phyloP scores from a whole-genome alignment of 2,797 vertebrate species.

The Schizothorax lantsangensis region DNA sequence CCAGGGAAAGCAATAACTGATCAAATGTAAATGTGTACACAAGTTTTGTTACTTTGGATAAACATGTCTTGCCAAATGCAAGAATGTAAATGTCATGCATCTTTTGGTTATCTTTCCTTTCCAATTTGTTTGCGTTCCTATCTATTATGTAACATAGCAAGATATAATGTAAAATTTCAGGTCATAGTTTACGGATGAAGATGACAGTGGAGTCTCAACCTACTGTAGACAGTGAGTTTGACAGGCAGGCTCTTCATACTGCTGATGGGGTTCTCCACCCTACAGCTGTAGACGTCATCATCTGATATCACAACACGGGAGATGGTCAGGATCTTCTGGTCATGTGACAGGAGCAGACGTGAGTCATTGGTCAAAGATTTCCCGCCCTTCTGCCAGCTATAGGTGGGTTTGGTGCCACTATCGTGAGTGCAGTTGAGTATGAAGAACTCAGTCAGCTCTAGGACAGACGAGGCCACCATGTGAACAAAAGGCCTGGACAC shows the following conservation, averaged over 20 bases:
- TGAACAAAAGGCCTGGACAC: conserved; percentile 91
- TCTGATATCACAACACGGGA: conserved; percentile 90
- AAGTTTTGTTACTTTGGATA: not conserved
- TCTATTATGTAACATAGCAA: not conserved
- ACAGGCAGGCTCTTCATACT: conserved; percentile 86
- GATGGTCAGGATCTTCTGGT: conserved; percentile 95
- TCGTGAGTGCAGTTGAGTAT: conserved; percentile 92
- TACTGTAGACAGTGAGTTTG: conserved; percentile 95
- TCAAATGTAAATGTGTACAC: not conserved
- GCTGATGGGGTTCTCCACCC: conserved; percentile 95
- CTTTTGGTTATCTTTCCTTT: not conserved
- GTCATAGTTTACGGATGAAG: not conserved
- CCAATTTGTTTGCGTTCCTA: not conserved
- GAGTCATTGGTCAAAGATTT: conserved; percentile 90
- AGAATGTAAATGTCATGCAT: not conserved
- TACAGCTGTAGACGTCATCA: conserved; percentile 89
- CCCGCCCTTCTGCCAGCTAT: conserved; percentile 93
- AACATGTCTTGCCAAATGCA: not conserved
- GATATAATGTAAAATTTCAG: not conserved
- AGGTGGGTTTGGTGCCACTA: conserved; percentile 92
- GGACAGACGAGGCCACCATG: conserved; percentile 90
- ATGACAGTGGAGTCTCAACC: conserved; percentile 63
- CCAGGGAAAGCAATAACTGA: too few relatives aligned
- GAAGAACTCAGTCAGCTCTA: conserved; percentile 94
- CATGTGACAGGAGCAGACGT: conserved; percentile 88